Evolutionary conservation across 2,797 vertebrate species (phyloP).

Genomic region (Enteromius mattozi): DNA sequence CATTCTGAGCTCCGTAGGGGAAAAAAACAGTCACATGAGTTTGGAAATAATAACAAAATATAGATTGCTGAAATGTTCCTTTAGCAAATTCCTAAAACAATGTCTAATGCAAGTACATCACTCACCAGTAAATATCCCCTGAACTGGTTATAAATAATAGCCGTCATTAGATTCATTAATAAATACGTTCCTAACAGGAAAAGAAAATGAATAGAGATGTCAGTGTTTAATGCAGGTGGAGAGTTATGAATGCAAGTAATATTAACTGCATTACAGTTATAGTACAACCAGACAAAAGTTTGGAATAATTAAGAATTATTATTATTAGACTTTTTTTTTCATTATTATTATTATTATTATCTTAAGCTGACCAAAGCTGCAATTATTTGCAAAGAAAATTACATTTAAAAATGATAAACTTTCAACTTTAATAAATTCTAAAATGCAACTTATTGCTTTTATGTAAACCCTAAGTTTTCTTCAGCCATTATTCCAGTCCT

Average conservation of each 20-base stretch:
- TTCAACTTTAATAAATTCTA: neutral
- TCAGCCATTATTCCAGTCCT: neutral
- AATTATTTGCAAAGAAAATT: neutral
- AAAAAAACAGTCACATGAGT: neutral
- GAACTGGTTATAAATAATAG: slow-evolving; percentile 98
- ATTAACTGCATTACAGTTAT: neutral
- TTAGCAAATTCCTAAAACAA: neutral
- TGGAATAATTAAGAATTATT: neutral
- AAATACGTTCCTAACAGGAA: slow-evolving; percentile 87
- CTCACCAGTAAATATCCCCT: slow-evolving; percentile 94
- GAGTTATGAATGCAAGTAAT: neutral
- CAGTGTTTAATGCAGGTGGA: neutral
- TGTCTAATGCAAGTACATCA: neutral
- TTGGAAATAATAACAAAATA: neutral
- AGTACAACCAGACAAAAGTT: neutral
- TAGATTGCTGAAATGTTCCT: neutral
- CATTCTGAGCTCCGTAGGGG: neutral
- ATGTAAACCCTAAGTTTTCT: neutral
- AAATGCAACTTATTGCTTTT: neutral
- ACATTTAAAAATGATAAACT: neutral
- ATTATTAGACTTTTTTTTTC: too few relatives aligned
- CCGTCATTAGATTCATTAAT: slow-evolving; percentile 95
- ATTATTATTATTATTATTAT: too few relatives aligned
- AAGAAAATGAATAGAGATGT: slow-evolving; percentile 2
- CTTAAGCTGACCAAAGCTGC: neutral